Conservation (phyloP, 2,888 invertebrate species). For the Volucella bombylans region DNA sequence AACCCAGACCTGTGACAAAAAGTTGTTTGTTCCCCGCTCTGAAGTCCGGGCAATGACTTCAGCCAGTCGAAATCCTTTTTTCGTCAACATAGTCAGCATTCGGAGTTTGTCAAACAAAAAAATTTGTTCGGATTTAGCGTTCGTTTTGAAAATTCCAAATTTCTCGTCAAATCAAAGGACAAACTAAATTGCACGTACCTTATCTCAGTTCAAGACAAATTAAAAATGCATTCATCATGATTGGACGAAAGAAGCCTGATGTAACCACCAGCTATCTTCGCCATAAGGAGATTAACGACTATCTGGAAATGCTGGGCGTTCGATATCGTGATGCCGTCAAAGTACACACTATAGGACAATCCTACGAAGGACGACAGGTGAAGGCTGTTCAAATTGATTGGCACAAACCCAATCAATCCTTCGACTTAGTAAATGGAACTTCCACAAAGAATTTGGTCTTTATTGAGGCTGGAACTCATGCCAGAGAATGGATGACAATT, state of each 20-base stretch:
- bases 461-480: slow-evolving; percentile 84
- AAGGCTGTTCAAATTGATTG: slow-evolving; percentile 81
- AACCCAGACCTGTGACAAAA: slow-evolving; percentile 60
- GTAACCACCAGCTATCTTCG: slow-evolving; percentile 78
- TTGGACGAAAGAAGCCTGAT: slow-evolving; percentile 76
- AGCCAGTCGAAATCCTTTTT: slow-evolving; percentile 15
- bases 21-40: slow-evolving; percentile 21
- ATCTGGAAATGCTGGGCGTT: slow-evolving; percentile 79
- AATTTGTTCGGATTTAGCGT: slow-evolving; percentile 24
- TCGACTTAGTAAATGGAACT: slow-evolving; percentile 2
- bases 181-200: slow-evolving; percentile 10
- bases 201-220: neutral
- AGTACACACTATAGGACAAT: slow-evolving; percentile 78
- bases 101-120: slow-evolving; percentile 63
- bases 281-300: slow-evolving; percentile 79
- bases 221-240: slow-evolving; percentile 54
- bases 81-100: slow-evolving; percentile 55
- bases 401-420: slow-evolving; percentile 69
- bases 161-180: neutral
- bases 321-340: slow-evolving; percentile 78
- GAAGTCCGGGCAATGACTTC: slow-evolving; percentile 59
- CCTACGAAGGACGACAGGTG: slow-evolving; percentile 79
- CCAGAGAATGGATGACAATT: slow-evolving; percentile 87
- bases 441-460: slow-evolving; percentile 78
- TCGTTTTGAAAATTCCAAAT: slow-evolving; percentile 21